A percentile compares a stretch with the other conserved stretches of the same genome.
Conservation (phyloP, 2,888 invertebrate species). For the Agrotis puta region DNA sequence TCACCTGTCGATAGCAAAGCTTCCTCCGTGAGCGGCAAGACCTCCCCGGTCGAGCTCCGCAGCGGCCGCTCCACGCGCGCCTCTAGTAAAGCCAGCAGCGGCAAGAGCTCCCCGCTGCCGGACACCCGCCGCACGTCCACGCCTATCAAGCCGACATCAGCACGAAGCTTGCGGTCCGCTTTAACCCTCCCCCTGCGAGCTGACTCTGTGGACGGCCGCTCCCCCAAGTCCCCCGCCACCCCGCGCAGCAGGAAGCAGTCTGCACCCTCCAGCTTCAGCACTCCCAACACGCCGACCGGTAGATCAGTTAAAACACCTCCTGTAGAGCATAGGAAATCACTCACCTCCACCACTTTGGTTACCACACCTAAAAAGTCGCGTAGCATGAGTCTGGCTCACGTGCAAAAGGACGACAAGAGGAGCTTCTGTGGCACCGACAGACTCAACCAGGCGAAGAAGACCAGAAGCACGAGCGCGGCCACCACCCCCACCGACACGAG, state of each 20-base stretch:
- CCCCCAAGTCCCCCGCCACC: conserved; percentile 63
- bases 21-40: conserved; percentile 78
- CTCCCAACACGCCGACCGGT: conserved; percentile 79
- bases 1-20: conserved; percentile 81
- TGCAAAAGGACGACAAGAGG: conserved; percentile 75
- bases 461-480: conserved; percentile 73
- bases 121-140: conserved; percentile 77
- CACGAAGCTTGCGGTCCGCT: conserved; percentile 69
- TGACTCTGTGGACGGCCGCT: conserved; percentile 67
- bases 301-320: conserved; percentile 79
- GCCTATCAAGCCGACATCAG: conserved; percentile 68
- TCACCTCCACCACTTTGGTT: conserved; percentile 72
- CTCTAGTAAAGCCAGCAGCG: conserved; percentile 73
- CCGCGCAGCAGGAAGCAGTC: conserved; percentile 83
- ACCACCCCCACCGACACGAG: conserved; percentile 74
- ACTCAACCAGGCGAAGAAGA: conserved; percentile 74
- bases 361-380: conserved; percentile 84
- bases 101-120: conserved; percentile 72
- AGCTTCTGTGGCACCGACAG: conserved; percentile 81
- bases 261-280: conserved; percentile 83
- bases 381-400: conserved; percentile 83
- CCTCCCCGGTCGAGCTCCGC: conserved; percentile 72
- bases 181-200: conserved; percentile 80
- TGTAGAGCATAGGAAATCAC: conserved; percentile 78
- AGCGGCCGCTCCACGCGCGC: conserved; percentile 69